These are phyloP conservation scores for Hymenopus coronatus DNA, from an alignment of 2,888 invertebrate genomes.

Conservation along the genomic window DNA sequence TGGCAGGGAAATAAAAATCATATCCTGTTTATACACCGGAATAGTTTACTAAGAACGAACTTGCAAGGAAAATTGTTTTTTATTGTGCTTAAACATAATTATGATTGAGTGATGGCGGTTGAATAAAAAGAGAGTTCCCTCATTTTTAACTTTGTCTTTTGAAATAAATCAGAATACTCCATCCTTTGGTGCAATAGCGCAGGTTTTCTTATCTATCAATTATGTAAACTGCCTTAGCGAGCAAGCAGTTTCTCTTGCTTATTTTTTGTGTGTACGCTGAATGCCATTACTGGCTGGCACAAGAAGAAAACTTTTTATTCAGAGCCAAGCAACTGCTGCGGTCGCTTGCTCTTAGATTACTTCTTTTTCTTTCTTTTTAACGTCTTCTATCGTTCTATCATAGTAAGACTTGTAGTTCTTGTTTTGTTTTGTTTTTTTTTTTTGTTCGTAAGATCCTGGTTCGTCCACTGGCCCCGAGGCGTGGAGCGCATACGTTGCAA, in stretches of 20 bases:
- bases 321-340: neutral
- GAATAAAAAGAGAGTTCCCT: constrained; percentile 22
- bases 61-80: neutral
- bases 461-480: constrained; percentile 27
- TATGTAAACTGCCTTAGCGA: neutral
- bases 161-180: constrained; percentile 13
- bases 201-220: neutral
- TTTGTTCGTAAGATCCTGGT: constrained; percentile 24
- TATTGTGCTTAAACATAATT: neutral
- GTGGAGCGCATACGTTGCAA: constrained; percentile 6
- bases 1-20: neutral
- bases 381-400: neutral
- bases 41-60: neutral
- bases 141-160: constrained; percentile 2
- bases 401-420: neutral
- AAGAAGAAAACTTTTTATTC: constrained; percentile 22
- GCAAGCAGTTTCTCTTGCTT: neutral
- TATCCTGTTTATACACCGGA: neutral
- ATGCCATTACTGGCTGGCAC: neutral
- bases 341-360: neutral
- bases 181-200: neutral
- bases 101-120: neutral
- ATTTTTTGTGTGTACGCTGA: neutral
- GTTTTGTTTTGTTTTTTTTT: neutral
- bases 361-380: constrained; percentile 9